These are phyloP conservation scores for Xestia c-nigrum DNA, from an alignment of 2,888 invertebrate genomes.

Conservation along the genomic window DNA sequence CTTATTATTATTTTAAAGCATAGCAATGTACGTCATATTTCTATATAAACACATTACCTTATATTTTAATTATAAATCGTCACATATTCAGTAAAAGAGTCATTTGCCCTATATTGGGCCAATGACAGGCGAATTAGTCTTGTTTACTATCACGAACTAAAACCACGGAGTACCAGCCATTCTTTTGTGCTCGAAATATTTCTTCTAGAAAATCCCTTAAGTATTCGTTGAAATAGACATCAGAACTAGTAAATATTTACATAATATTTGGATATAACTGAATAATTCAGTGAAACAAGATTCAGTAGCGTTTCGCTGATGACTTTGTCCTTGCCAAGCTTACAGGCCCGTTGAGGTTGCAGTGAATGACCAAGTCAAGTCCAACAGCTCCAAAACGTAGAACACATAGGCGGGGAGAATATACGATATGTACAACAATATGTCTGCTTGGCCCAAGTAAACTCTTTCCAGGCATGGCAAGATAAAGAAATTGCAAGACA, in stretches of 20 bases:
- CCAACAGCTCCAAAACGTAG: not conserved
- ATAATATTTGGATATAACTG: not conserved
- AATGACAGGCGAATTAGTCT: not conserved
- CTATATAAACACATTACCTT: too few relatives aligned
- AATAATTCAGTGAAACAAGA: not conserved
- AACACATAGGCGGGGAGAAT: not conserved
- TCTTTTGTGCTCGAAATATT: not conserved
- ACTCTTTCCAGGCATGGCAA: not conserved
- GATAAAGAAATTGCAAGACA: not conserved
- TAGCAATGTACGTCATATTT: too few relatives aligned
- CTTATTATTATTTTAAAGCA: too few relatives aligned
- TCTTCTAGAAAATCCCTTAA: not conserved
- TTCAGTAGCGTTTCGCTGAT: not conserved
- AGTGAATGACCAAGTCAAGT: not conserved
- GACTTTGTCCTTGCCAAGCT: not conserved
- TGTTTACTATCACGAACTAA: not conserved
- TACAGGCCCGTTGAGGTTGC: not conserved
- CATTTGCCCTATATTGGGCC: not conserved
- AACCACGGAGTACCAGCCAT: not conserved
- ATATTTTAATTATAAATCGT: too few relatives aligned
- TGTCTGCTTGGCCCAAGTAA: not conserved
- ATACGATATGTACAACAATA: not conserved
- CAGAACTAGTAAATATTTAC: not conserved
- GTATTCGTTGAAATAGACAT: not conserved
- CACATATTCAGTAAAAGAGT: too few relatives aligned